Evolutionary conservation across 1,140 invertebrate genomes (phyloP), one percentile per base, ranked within the genome.

Genomic region (Lanistes nyassanus): DNA sequence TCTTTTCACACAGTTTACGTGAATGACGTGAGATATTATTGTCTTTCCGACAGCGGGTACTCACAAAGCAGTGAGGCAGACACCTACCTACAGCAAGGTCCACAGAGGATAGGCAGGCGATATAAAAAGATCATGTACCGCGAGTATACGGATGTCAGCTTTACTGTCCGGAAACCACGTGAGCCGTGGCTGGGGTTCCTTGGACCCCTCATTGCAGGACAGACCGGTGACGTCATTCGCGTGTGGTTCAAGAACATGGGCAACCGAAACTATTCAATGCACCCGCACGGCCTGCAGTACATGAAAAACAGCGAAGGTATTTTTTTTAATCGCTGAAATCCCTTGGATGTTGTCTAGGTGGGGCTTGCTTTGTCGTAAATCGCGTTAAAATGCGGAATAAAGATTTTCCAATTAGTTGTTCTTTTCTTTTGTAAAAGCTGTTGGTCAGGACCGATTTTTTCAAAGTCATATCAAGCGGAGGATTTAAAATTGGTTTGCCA

Each of bases 41-140:
- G n/a, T n/a, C n/a, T n/a, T 0, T 60, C 56, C 23, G 29, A 11
- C 56, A 31, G 29, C 1, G n/a, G 13, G 9, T 4, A 56, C 19
- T 21, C 47, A 5, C 68, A 70, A 34, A 9, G 16, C 42, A 70
- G 68, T 5, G 3, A 62, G 13, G 64, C 19, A 34, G 51, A 58
- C 21, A 53, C 34, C 19, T 74, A 42, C 29, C 71, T 77, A 36
- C 39, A 71, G 51, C 42, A 51, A 6, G 53, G 71, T 16, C 26
- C 39, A 2, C 56, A 82, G 23, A 62, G 81, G 13, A 77, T 87
- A 47, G 85, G 85, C 13, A 72, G 81, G 7, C 72, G 55, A 6
- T 87, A 86, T 69, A 79, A 71, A 23, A 87, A 87, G 60, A 81
- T 76, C 29, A 79, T 86, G 31, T 87, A 81, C 69, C 79, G 81